Conservation (phyloP, 2,888 invertebrate genomes). For the Pristionchus japonicus region DNA sequence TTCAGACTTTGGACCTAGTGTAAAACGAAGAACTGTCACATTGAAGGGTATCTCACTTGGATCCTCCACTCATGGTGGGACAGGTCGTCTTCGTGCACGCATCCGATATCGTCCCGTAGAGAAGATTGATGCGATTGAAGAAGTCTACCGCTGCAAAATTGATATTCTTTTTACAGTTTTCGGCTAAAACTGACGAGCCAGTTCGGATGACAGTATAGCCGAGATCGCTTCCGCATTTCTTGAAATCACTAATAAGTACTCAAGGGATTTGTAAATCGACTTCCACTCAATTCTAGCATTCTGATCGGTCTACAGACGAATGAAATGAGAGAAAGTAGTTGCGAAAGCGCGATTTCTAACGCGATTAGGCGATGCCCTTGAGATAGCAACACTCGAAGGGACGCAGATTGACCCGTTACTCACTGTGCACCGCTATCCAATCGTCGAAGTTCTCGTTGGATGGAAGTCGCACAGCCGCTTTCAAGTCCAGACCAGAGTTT, state of each 20-base stretch:
- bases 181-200: too few species aligned
- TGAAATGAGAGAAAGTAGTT: not conserved
- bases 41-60: too few species aligned
- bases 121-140: slow-evolving; percentile 91
- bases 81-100: slow-evolving; percentile 88
- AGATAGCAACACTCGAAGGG: not conserved
- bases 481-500: slow-evolving; percentile 89
- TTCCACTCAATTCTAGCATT: not conserved
- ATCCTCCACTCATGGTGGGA: slow-evolving; percentile 91
- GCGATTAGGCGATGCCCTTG: slow-evolving; percentile 28
- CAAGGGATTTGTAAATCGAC: not conserved
- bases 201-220: too few species aligned
- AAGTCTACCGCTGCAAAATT: slow-evolving; percentile 87
- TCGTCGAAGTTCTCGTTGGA: slow-evolving; percentile 87
- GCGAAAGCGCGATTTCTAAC: not conserved
- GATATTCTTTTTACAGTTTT: not conserved
- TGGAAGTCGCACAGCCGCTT: slow-evolving; percentile 86
- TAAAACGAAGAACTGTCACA: too few species aligned
- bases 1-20: too few species aligned
- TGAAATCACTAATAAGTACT: not conserved
- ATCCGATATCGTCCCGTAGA: slow-evolving; percentile 87
- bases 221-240: not conserved
- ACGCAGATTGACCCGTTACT: slow-evolving; percentile 49
- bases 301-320: not conserved
- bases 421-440: slow-evolving; percentile 93